Evolutionary conservation across 2,113 vertebrate genomes (phyloP).

Genomic region (Crotalus tigris): DNA sequence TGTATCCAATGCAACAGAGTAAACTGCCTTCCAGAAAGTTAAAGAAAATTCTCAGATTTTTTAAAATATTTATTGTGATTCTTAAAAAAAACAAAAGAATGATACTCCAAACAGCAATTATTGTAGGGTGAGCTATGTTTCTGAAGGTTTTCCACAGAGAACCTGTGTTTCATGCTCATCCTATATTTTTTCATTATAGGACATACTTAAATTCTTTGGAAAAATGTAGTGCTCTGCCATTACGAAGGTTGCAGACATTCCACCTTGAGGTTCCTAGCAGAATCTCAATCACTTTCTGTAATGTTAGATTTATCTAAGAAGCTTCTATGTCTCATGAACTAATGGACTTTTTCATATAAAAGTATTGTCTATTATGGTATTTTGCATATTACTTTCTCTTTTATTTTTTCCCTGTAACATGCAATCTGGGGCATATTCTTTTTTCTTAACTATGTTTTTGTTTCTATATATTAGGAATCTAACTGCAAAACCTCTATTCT

Average conservation of each 20-base stretch:
- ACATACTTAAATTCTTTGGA: conserved; percentile 52
- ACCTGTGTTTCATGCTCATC: conserved; percentile 46
- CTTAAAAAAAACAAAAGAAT: conserved; percentile 36
- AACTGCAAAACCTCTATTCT: background rate
- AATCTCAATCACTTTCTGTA: background rate
- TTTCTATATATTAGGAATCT: background rate
- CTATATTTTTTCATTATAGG: conserved; percentile 53
- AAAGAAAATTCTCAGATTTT: background rate
- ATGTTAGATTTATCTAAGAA: background rate
- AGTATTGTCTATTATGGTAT: background rate
- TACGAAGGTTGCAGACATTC: conserved; percentile 55
- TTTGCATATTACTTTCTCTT: background rate
- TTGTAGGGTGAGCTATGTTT: conserved; percentile 44
- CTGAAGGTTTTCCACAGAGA: conserved; percentile 54
- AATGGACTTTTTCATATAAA: background rate
- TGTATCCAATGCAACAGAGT: background rate
- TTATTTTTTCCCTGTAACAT: background rate
- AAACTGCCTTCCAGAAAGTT: background rate
- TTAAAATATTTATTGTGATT: background rate
- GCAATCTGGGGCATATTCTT: background rate
- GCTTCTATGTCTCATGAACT: background rate
- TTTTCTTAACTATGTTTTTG: background rate
- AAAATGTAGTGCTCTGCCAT: conserved; percentile 52
- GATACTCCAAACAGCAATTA: conserved; percentile 53
- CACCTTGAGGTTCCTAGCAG: conserved; percentile 37